A percentile compares a stretch with the other conserved stretches of the same genome.
phyloP scores from a whole-genome alignment of 2,888 invertebrate genomes.

The Meganola albula region DNA sequence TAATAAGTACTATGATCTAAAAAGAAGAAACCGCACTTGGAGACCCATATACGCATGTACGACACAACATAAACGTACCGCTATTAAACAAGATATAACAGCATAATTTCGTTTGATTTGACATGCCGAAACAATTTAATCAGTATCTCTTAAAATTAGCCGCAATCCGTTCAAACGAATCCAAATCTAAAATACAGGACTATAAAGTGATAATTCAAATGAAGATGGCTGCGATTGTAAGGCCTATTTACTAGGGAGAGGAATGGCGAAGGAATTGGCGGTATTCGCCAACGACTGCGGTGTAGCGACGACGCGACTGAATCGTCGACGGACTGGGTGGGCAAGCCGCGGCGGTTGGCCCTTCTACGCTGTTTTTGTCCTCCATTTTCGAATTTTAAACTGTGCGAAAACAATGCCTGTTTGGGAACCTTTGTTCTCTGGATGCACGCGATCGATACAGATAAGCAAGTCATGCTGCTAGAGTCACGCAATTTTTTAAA shows the following conservation, averaged over 20 bases:
- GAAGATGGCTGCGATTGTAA: conserved; percentile 34
- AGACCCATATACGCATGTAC: conserved; percentile 53
- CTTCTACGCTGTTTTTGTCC: conserved; percentile 54
- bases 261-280: conserved; percentile 70
- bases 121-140: conserved; percentile 78
- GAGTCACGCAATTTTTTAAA: conserved; percentile 31
- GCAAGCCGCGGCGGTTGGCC: conserved; percentile 58
- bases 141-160: conserved; percentile 71
- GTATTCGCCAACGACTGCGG: conserved; percentile 70
- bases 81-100: conserved; percentile 76
- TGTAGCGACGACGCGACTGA: conserved; percentile 55
- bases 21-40: conserved; percentile 60
- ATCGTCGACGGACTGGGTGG: conserved; percentile 64
- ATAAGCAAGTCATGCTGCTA: conserved; percentile 31
- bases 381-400: conserved; percentile 54
- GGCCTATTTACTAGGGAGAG: conserved; percentile 48
- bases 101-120: conserved; percentile 77
- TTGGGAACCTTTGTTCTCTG: conserved; percentile 30
- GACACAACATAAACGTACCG: conserved; percentile 57
- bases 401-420: conserved; percentile 43
- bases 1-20: no score
- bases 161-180: conserved; percentile 18
- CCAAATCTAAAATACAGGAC: conserved; percentile 26
- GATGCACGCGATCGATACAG: conserved; percentile 36
- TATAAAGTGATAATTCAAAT: conserved; percentile 37